Conservation (phyloP, 2,113 vertebrate genomes). For the Megaptera novaeangliae region DNA sequence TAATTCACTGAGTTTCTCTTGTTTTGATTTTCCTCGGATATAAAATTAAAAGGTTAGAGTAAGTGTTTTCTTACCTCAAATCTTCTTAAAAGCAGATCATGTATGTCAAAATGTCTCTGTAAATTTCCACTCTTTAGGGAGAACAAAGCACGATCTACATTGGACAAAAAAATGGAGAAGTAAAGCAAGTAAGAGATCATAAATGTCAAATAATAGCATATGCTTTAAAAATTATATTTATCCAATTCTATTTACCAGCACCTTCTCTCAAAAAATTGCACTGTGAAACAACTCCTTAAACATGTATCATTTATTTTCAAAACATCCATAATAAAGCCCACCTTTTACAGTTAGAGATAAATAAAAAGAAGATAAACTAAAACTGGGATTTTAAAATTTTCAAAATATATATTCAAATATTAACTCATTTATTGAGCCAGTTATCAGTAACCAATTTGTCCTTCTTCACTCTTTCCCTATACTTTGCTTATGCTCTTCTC, state of each 20-base stretch:
- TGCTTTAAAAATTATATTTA: background rate
- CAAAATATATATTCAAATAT: background rate
- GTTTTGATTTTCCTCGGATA: background rate
- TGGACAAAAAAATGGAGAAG: background rate
- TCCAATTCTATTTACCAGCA: background rate
- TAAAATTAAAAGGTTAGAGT: background rate
- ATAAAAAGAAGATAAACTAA: background rate
- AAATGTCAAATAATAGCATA: background rate
- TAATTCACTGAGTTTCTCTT: background rate
- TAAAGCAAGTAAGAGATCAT: background rate
- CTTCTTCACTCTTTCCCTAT: background rate
- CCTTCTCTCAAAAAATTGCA: background rate
- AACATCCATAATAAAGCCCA: background rate
- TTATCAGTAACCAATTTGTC: background rate
- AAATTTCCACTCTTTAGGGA: background rate
- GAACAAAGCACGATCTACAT: background rate
- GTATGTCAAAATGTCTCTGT: background rate
- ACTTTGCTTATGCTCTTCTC: background rate
- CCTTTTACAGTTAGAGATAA: background rate
- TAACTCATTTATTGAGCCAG: background rate
- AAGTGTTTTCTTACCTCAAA: background rate
- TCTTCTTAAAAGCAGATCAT: background rate
- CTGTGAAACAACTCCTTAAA: background rate
- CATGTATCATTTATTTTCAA: background rate
- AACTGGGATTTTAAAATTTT: background rate